Conservation (phyloP, 2,888 invertebrate genomes). For the Muschampia plurimacula region DNA sequence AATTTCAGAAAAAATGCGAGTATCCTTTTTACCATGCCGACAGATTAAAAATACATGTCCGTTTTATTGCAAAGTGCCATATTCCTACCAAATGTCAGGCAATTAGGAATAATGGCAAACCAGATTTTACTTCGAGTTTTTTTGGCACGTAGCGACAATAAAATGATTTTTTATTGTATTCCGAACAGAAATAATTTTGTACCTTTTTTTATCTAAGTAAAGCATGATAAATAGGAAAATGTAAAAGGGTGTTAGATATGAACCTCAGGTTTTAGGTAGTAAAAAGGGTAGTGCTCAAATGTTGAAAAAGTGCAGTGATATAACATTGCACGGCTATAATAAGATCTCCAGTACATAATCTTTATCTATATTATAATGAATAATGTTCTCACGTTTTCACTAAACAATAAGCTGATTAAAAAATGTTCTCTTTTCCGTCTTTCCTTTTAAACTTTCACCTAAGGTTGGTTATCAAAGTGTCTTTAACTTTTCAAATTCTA, state of each 20-base stretch:
- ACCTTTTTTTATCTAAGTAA: not conserved
- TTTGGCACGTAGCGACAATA: slow-evolving; percentile 23
- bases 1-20: not conserved
- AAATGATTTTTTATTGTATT: slow-evolving; percentile 10
- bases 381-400: not conserved
- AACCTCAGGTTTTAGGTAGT: slow-evolving; percentile 1
- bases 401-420: slow-evolving; percentile 7
- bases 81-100: slow-evolving; percentile 11
- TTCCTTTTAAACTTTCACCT: not conserved
- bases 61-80: slow-evolving; percentile 14
- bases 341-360: slow-evolving; percentile 66
- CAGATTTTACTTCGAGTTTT: slow-evolving; percentile 12
- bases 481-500: slow-evolving; percentile 18
- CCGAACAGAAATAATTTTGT: not conserved
- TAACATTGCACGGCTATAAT: slow-evolving; percentile 57
- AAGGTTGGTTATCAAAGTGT: slow-evolving; percentile 6
- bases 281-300: slow-evolving; percentile 33
- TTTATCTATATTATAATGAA: slow-evolving; percentile 22
- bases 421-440: not conserved
- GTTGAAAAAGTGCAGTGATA: slow-evolving; percentile 52
- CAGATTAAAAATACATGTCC: not conserved
- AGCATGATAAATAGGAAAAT: not conserved
- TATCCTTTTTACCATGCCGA: not conserved
- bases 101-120: slow-evolving; percentile 22
- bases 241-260: not conserved